Evolutionary conservation across 92 coral and sea anemone species (phyloP), one percentile per base, ranked within the genome.

Genomic region (Porites evermanni): DNA sequence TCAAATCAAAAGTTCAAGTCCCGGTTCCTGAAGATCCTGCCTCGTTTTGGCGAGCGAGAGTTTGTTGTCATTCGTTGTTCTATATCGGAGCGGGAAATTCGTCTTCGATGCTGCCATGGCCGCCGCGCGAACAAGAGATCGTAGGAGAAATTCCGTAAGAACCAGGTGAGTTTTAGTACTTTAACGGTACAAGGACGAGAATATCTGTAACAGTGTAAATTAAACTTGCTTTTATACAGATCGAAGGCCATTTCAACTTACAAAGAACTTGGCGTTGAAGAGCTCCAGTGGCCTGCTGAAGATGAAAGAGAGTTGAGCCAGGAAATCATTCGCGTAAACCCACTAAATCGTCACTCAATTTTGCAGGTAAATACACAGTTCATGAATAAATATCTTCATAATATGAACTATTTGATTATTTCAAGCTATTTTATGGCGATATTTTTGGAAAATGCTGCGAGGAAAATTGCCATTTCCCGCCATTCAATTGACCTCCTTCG

Each of bases 261-360:
- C 77, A 77, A 64, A 68, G 98, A 94, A 54, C 89, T 94, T 17
- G 98, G 93, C 47, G 95, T 93, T 0, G 72, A 90, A 53, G 93
- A 93, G 79, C 88, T 96, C 85, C 87, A 82, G 72, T 96, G 99
- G 99, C 98, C 99, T 1, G 91, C 93, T 56, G 93, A 87, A 51
- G 90, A 93, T 52, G 92, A 79, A 44, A 85, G 99, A 77, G 98
- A 95, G 61, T 85, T 91, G 4, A 95, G 95, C 54, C 99, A 96
- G 76, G 96, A 93, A 68, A 80, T 88, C 56, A 66, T 78, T 6
- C 61, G 74, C 24, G 79, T 88, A 53, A 74, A 66, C 72, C 81
- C 79, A 19, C 86, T 81, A 16, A 85, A 53, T 64, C 65, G 85
- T 12, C 74, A 75, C 17, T 71, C 93, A 24, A 63, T 75, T 77